phyloP scores from a whole-genome alignment of 2,797 vertebrate genomes.

The Florisuga fusca region DNA sequence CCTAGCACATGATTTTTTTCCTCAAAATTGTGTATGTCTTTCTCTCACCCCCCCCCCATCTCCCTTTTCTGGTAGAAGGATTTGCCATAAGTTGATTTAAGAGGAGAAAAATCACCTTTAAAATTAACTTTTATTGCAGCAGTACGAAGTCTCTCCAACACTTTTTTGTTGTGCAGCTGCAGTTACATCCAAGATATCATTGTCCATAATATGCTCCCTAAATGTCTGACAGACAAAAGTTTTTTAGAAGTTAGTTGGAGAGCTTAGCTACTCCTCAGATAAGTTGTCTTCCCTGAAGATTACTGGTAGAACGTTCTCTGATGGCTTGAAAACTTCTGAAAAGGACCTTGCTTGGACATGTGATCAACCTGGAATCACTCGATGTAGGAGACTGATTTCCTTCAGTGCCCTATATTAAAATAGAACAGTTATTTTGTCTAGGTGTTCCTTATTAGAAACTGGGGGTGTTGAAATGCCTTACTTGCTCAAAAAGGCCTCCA shows the following conservation, averaged over 20 bases:
- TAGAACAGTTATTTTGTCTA: not conserved
- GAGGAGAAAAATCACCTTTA: not conserved
- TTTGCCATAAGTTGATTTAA: not conserved
- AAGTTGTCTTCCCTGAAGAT: not conserved
- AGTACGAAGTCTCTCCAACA: not conserved
- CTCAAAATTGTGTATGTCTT: not conserved
- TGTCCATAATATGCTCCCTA: not conserved
- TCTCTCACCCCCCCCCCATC: accelerated
- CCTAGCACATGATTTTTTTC: not conserved
- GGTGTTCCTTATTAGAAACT: not conserved
- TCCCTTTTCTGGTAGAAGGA: not conserved
- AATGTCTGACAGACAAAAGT: not conserved
- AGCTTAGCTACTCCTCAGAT: not conserved
- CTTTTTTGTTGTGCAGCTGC: not conserved
- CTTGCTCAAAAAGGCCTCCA: not conserved
- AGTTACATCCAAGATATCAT: not conserved
- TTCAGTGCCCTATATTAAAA: not conserved
- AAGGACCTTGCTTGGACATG: not conserved
- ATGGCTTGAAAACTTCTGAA: not conserved
- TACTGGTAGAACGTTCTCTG: not conserved
- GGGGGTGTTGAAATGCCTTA: not conserved
- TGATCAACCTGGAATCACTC: not conserved
- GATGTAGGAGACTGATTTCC: not conserved
- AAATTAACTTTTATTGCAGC: not conserved
- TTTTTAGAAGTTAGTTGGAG: not conserved